Percentiles rank a stretch among this genome's conserved stretches.
These are phyloP conservation scores for Myotis myotis DNA, from an alignment of 2,797 vertebrate genomes.

Conservation along the genomic window DNA sequence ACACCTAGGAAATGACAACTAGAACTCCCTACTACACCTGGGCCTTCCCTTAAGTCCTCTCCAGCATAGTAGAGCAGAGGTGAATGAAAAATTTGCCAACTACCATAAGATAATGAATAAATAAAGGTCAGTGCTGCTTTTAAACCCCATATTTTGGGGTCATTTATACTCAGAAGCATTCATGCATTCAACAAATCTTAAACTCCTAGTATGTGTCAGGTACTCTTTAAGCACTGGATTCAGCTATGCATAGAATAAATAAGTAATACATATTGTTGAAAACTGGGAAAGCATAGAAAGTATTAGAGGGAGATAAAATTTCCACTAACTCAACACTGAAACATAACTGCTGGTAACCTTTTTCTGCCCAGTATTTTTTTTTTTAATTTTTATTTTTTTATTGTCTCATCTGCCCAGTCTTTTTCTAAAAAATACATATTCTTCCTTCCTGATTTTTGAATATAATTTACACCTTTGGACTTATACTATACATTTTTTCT, in stretches of 20 bases:
- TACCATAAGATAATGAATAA: background rate
- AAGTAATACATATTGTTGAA: background rate
- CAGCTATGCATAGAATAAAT: background rate
- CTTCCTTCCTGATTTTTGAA: background rate
- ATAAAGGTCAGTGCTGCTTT: background rate
- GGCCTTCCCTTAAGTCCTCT: background rate
- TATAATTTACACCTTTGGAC: slow-evolving; percentile 38
- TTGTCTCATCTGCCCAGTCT: background rate
- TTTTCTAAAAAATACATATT: background rate
- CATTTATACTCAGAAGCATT: background rate
- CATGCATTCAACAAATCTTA: background rate
- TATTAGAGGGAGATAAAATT: background rate
- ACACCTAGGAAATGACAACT: background rate
- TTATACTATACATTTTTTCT: background rate
- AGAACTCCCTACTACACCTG: background rate
- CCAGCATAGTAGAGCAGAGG: background rate
- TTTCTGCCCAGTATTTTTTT: slow-evolving; percentile 8
- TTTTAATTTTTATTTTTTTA: too few relatives aligned
- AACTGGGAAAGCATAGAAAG: background rate
- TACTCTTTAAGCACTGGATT: background rate
- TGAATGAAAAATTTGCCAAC: background rate
- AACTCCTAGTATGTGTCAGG: background rate
- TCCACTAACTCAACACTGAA: background rate
- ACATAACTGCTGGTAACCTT: background rate
- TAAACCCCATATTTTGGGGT: background rate